Evolutionary conservation across 2,797 vertebrate genomes (phyloP), one percentile per base, ranked within the genome.

Genomic region (Dryobates pubescens): DNA sequence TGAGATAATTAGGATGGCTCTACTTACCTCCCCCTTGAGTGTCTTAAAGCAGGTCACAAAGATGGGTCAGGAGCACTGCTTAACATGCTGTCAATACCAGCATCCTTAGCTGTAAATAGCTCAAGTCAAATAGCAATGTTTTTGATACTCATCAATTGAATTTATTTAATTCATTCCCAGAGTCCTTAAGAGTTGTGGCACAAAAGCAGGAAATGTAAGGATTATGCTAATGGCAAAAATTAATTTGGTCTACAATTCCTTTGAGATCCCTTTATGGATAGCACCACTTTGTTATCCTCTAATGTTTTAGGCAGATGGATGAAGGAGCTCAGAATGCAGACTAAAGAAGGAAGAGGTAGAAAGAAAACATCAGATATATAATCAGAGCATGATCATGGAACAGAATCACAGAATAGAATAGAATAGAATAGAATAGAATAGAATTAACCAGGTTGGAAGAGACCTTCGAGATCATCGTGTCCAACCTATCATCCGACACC

Each of bases 91-190:
- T 18, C 32, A 77, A 1, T 27, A 78, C 13, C 3, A 3, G 9
- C n/a, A 68, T 41, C 12, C 8, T 57, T 61, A 86, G 13, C 30
- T 61, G 41, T 59, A 89, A 88, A 74, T 65, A 81, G 78, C 24
- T 41, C 29, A 56, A 20, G 24, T 57, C 65, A 86, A 92, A 85
- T 6, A 72, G 18, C 63, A 82, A 36, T 27, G 0, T 62, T 86
- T 80, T 43, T 49, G 0, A 65, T 38, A 69, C 24, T 56, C 18
- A 15, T 3, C 0, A 70, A 45, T 73, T 41, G 17, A 2, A 43
- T 77, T 71, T 68, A 58, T 68, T 61, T 72, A 32, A 36, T 69
- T 77, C 17, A 59, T 22, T 23, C 30, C 43, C 27, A 2, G 14
- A 88, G 20, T 53, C 29, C 15, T 78, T 74, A 82, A n/a, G 30